Evolutionary conservation across 2,797 vertebrate genomes (phyloP).

Genomic region (Hyperoplus immaculatus): DNA sequence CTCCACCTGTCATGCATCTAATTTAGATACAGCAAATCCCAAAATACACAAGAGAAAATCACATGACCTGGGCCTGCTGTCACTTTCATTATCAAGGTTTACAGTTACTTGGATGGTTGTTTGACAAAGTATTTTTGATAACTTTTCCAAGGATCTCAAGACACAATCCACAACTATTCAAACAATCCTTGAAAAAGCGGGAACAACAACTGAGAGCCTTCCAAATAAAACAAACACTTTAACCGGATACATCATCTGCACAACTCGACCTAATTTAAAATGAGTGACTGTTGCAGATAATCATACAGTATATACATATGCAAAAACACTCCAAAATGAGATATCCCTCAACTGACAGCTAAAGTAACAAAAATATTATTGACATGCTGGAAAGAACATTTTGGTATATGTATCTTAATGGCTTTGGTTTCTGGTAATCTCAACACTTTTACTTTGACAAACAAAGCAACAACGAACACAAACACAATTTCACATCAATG

Average conservation of each 20-base stretch:
- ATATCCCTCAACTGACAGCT: neutral
- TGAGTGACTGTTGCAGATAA: neutral
- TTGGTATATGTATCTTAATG: neutral
- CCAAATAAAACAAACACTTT: conserved; percentile 31
- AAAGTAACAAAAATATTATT: neutral
- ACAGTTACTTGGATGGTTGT: conserved; percentile 42
- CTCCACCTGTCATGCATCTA: neutral
- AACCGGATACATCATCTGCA: conserved; percentile 24
- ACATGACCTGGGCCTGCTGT: conserved; percentile 25
- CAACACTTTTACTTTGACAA: neutral
- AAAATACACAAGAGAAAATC: conserved; percentile 24
- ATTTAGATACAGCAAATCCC: conserved; percentile 25
- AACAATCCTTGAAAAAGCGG: conserved; percentile 31
- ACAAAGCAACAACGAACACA: neutral
- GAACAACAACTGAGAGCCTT: conserved; percentile 25
- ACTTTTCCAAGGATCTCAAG: conserved; percentile 31
- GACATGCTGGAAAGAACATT: neutral
- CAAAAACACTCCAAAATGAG: conserved; percentile 2
- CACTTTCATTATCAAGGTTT: conserved; percentile 41
- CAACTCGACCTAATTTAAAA: neutral
- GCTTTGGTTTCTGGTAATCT: neutral
- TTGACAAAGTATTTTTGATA: conserved; percentile 20
- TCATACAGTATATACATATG: conserved; percentile 1
- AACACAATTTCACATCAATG: neutral
- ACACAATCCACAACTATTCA: conserved; percentile 45